Conservation (phyloP, 2,888 invertebrate genomes). For the Dimorphilus gyrociliatus region DNA sequence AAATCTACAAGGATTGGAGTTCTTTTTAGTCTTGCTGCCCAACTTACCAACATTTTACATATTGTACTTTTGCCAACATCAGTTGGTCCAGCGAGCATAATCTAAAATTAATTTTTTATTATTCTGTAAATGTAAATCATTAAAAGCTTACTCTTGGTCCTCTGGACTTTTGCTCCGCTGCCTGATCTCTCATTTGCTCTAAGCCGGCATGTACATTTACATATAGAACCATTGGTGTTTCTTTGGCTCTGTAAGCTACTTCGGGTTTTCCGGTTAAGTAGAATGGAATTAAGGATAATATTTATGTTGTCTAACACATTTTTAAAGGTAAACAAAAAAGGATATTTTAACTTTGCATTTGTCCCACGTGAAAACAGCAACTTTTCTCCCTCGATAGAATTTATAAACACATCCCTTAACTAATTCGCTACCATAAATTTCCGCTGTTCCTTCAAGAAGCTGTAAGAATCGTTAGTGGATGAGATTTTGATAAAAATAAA, state of each 20-base stretch:
- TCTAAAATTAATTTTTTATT: slow-evolving; percentile 12
- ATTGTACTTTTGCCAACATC: slow-evolving; percentile 94
- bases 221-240: slow-evolving; percentile 91
- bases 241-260: slow-evolving; percentile 81
- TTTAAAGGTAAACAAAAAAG: too few relatives aligned
- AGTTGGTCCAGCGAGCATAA: slow-evolving; percentile 77
- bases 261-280: slow-evolving; percentile 66
- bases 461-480: slow-evolving; percentile 33
- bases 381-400: slow-evolving; percentile 74
- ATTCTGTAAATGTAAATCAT: background rate
- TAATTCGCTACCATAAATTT: slow-evolving; percentile 89
- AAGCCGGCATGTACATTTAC: slow-evolving; percentile 86
- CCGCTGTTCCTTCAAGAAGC: slow-evolving; percentile 75
- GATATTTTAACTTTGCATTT: slow-evolving; percentile 62
- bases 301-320: too few relatives aligned
- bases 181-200: slow-evolving; percentile 67
- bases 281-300: too few relatives aligned
- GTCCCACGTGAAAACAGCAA: slow-evolving; percentile 89
- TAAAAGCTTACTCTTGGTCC: slow-evolving; percentile 27
- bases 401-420: slow-evolving; percentile 78
- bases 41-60: slow-evolving; percentile 71
- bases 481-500: background rate
- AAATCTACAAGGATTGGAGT: slow-evolving; percentile 77
- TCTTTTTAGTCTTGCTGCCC: slow-evolving; percentile 69
- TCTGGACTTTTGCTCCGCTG: slow-evolving; percentile 48